Evolutionary conservation across 35 echinoderm and acorn worm species (phyloP).

Genomic region (Apostichopus parvimensis): DNA sequence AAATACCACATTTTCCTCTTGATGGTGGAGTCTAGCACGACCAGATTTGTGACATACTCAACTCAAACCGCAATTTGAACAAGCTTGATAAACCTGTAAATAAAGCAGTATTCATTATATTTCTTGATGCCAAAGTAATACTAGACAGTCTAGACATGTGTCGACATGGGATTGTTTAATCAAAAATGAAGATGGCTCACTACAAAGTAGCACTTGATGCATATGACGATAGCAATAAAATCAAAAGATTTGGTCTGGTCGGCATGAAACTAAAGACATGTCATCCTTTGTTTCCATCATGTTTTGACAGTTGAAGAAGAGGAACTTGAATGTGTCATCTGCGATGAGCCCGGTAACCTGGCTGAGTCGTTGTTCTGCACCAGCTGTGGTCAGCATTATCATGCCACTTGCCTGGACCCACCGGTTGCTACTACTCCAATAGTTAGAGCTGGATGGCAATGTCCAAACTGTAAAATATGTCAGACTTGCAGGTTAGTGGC

Average conservation of each 20-base stretch:
- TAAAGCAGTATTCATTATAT: too few species aligned
- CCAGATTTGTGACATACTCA: too few species aligned
- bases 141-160: too few species aligned
- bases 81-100: too few species aligned
- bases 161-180: too few species aligned
- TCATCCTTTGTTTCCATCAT: background rate
- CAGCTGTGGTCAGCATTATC: slow-evolving; percentile 99
- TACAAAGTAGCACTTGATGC: background rate
- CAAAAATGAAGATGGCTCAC: too few species aligned
- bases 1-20: too few species aligned
- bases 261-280: background rate
- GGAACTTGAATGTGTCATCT: slow-evolving; percentile 93
- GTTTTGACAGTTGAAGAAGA: slow-evolving; percentile 77
- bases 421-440: slow-evolving; percentile 78
- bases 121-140: too few species aligned
- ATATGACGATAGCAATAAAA: background rate
- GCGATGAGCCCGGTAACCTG: slow-evolving; percentile 76
- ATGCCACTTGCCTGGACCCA: slow-evolving; percentile 91
- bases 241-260: background rate
- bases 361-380: slow-evolving; percentile 89
- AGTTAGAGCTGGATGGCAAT: slow-evolving; percentile 97
- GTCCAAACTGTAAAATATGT: slow-evolving; percentile 98
- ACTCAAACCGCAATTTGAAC: too few species aligned
- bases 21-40: too few species aligned
- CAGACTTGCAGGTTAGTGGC: slow-evolving; percentile 91